Evolutionary conservation across 2,797 vertebrate genomes (phyloP).

Genomic region (Labeo calbasu): DNA sequence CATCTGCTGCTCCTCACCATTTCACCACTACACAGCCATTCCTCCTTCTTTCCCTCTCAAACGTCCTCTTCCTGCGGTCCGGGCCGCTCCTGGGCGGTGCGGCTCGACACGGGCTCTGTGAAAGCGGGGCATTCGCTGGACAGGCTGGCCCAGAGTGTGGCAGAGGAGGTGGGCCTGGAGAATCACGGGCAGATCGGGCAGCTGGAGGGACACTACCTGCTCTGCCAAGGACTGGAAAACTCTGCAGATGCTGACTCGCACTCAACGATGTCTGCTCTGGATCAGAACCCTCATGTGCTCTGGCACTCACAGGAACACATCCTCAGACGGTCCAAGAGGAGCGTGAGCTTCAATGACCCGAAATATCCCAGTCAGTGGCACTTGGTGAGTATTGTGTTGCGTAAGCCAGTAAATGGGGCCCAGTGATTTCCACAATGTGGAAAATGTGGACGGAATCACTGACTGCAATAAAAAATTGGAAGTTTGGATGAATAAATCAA

Average conservation of each 20-base stretch:
- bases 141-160: conserved; percentile 76
- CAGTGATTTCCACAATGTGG: no score
- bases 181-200: conserved; percentile 92
- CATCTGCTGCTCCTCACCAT: conserved; percentile 67
- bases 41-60: conserved; percentile 46
- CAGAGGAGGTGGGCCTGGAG: conserved; percentile 82
- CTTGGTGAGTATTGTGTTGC: conserved; percentile 81
- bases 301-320: conserved; percentile 91
- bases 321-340: conserved; percentile 90
- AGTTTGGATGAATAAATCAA: no score
- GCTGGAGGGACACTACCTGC: conserved; percentile 89
- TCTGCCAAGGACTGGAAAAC: conserved; percentile 69
- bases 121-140: conserved; percentile 65
- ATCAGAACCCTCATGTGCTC: conserved; percentile 82
- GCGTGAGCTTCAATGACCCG: conserved; percentile 93
- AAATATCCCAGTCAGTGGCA: conserved; percentile 95
- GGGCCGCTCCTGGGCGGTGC: conserved; percentile 87
- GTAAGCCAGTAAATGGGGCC: background rate
- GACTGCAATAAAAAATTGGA: no score
- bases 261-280: conserved; percentile 75
- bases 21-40: conserved; percentile 55
- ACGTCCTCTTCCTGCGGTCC: conserved; percentile 62
- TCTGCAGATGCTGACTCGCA: conserved; percentile 44
- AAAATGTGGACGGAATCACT: no score
- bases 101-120: conserved; percentile 67